Base-by-base conservation (phyloP, 2,888 invertebrate genomes). In the Dendrolimus houi region DNA sequence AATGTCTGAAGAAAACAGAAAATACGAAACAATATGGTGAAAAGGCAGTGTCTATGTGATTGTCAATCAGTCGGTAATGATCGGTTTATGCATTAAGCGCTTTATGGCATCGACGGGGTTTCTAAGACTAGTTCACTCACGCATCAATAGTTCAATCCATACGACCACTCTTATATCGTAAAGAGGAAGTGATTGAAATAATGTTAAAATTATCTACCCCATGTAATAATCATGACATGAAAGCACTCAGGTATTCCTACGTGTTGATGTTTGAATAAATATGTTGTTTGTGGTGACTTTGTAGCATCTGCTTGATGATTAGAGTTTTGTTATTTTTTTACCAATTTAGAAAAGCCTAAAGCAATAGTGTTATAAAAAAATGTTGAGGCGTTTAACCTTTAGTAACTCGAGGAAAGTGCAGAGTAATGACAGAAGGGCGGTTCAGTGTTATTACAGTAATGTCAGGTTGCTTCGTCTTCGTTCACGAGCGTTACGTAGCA, bases 371-470 rank as follows among this genome's bases (percentile, higher is more conserved):
- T 72, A 70, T 74, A 77, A 77, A 14, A 80, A 74, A 79, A 81
- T 79, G 0, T 29, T 29, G 29, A 78, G 77, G 70, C 71, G 66
- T 75, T 74, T 71, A 69, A 73, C 75, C 73, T 77, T 81, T 77
- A 81, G 79, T 74, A 78, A 81, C 76, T 74, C 71, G 76, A 81
- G 79, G 82, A 85, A 85, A 84, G 83, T 84, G 82, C 81, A 78
- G 71, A 83, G 77, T 88, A 87, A 89, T 87, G 85, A 87, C 85
- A 87, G 84, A 78, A 83, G 82, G 85, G 85, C 84, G 85, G 81
- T 77, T 79, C 83, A 63, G 70, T 73, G 83, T 87, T 87, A 89
- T 88, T 88, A 88, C 82, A 72, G 81, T 89, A 88, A 88, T 88
- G 80, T 75, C 80, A 77, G 88, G 89, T 87, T 88, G 72, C 77